A percentile compares a stretch with the other conserved stretches of the same genome.
Conservation (phyloP, 2,113 vertebrate species). For the Microtus ochrogaster region DNA sequence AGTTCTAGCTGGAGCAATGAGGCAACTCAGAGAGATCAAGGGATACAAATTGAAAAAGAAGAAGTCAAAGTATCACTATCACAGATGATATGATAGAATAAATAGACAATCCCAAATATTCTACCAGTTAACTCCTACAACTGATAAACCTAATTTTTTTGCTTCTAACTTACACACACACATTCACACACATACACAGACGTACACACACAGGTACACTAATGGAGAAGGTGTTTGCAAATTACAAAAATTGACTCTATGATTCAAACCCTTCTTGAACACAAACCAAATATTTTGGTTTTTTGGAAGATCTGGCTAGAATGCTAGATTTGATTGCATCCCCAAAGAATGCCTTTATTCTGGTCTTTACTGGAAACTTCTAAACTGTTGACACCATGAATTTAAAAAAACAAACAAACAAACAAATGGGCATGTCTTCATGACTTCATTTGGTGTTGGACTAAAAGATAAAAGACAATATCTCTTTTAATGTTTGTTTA, state of each 20-base stretch:
- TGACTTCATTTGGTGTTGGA: conserved; percentile 59
- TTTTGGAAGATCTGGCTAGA: conserved; percentile 61
- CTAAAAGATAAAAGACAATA: conserved; percentile 61
- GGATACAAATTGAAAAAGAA: too few relatives aligned
- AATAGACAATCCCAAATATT: too few relatives aligned
- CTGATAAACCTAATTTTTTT: background rate
- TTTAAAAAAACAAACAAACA: conserved; percentile 65
- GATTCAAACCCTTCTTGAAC: conserved; percentile 52
- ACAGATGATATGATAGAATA: too few relatives aligned
- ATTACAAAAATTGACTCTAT: background rate
- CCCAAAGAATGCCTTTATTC: conserved; percentile 73
- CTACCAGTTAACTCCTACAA: too few relatives aligned
- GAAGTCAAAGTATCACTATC: too few relatives aligned
- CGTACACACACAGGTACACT: background rate
- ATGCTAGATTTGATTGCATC: conserved; percentile 61
- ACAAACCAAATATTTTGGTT: conserved; percentile 37
- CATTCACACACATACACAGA: background rate
- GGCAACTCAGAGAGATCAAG: too few relatives aligned
- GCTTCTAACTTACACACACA: background rate
- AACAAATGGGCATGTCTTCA: conserved; percentile 65
- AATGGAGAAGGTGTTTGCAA: background rate
- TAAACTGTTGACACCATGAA: conserved; percentile 72
- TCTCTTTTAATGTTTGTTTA: conserved; percentile 39
- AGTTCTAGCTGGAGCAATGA: too few relatives aligned
- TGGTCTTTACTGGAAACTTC: conserved; percentile 72